Percentiles rank a stretch among this genome's conserved stretches.
These are phyloP conservation scores for Ictalurus furcatus DNA, from an alignment of 2,113 vertebrate species.

Conservation along the genomic window DNA sequence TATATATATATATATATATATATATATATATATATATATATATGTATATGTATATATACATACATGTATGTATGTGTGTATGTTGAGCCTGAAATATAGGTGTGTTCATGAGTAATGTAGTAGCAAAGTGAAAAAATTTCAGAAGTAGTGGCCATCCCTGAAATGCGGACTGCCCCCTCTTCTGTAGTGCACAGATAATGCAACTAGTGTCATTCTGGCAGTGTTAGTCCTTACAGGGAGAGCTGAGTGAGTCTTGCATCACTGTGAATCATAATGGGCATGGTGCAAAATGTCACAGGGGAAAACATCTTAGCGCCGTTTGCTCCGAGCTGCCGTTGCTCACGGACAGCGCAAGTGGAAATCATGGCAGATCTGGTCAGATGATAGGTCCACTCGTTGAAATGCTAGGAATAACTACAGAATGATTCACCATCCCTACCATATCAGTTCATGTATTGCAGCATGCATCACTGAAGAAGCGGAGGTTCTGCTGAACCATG, in stretches of 20 bases:
- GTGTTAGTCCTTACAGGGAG: conserved; percentile 14
- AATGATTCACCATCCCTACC: background rate
- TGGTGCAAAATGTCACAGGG: conserved; percentile 47
- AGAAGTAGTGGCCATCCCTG: background rate
- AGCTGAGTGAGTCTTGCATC: conserved; percentile 32
- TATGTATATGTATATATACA: too few relatives aligned
- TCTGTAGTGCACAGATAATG: conserved; percentile 21
- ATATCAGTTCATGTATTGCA: conserved; percentile 12
- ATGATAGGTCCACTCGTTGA: conserved; percentile 19
- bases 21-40: too few relatives aligned
- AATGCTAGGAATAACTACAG: conserved; percentile 18
- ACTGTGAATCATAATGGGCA: conserved; percentile 46
- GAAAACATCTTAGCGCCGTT: conserved; percentile 40
- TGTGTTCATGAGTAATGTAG: background rate
- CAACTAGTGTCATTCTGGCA: conserved; percentile 48
- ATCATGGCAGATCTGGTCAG: conserved; percentile 16
- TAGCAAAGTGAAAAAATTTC: background rate
- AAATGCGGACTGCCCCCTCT: conserved; percentile 1
- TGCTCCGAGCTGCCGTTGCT: conserved; percentile 31
- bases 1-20: too few relatives aligned
- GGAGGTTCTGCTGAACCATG: conserved; percentile 22
- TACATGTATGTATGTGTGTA: too few relatives aligned
- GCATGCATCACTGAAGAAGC: conserved; percentile 20
- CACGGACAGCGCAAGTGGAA: conserved; percentile 12
- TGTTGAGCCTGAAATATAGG: background rate